A percentile compares a stretch with the other conserved stretches of the same genome.
Conservation (phyloP, 1,140 invertebrate genomes). For the Neelides sp. region DNA sequence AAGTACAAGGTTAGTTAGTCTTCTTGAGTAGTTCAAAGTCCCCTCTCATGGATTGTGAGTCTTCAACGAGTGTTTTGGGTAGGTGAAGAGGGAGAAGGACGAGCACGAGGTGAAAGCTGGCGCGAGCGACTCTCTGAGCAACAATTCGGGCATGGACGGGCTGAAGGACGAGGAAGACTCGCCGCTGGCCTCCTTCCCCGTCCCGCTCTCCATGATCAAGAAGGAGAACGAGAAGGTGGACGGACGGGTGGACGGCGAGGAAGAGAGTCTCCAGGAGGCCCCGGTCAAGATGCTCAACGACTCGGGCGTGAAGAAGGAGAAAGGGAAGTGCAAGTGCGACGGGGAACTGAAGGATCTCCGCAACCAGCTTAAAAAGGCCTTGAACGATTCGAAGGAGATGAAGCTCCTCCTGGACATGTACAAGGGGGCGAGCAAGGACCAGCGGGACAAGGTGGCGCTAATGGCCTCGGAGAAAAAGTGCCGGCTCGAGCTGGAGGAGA, state of each 20-base stretch:
- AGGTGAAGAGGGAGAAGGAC: conserved; percentile 23
- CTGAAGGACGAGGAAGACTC: conserved; percentile 28
- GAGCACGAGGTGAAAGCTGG: conserved; percentile 22
- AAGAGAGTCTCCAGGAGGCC: too few relatives aligned
- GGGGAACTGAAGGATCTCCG: conserved; percentile 28
- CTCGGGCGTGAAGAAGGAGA: too few relatives aligned
- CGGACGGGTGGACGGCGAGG: too few relatives aligned
- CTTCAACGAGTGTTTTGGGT: too few relatives aligned
- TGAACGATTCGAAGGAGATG: conserved; percentile 41
- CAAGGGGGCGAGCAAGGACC: conserved; percentile 90
- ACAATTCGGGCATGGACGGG: conserved; percentile 20
- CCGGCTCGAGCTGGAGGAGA: conserved; percentile 74
- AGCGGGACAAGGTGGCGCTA: conserved; percentile 86
- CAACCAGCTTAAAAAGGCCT: conserved; percentile 36
- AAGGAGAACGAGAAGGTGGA: conserved; percentile 59
- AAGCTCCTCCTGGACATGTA: conserved; percentile 93
- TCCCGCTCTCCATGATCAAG: conserved; percentile 68
- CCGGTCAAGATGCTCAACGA: too few relatives aligned
- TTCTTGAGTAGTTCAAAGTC: too few relatives aligned
- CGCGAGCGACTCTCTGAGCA: conserved; percentile 14
- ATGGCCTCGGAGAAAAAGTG: conserved; percentile 91
- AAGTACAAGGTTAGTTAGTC: too few relatives aligned
- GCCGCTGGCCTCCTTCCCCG: conserved; percentile 20
- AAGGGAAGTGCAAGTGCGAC: background rate
- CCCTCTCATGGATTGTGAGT: too few relatives aligned